Conservation (phyloP, 2,888 invertebrate species). For the Luperina testacea region DNA sequence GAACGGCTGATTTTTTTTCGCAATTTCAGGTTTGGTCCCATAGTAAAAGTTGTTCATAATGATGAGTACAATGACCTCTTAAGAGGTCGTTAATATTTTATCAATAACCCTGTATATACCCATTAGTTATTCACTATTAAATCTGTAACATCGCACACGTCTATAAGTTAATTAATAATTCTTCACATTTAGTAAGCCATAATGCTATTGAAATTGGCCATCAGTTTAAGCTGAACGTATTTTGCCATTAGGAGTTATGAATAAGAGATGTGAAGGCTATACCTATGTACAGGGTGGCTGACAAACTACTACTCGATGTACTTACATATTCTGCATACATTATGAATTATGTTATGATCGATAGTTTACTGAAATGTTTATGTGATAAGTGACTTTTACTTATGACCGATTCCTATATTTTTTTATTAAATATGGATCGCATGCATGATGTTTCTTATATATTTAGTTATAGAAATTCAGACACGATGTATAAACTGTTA, state of each 20-base stretch:
- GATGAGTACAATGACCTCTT: too few relatives aligned
- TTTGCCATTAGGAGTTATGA: constrained; percentile 71
- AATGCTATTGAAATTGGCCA: constrained; percentile 58
- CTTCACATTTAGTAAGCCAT: constrained; percentile 51
- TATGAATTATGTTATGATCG: constrained; percentile 14
- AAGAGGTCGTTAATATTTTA: too few relatives aligned
- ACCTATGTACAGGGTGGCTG: constrained; percentile 20
- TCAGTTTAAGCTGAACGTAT: constrained; percentile 58
- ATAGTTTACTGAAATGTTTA: background rate
- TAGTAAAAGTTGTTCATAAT: too few relatives aligned
- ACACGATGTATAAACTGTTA: too few relatives aligned
- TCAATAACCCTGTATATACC: too few relatives aligned
- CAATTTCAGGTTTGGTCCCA: too few relatives aligned
- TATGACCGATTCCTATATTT: too few relatives aligned
- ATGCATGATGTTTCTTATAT: too few relatives aligned
- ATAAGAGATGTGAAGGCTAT: constrained; percentile 61
- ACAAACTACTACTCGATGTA: constrained; percentile 16
- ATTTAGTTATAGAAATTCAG: too few relatives aligned
- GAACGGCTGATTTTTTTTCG: too few relatives aligned
- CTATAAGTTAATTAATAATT: constrained; percentile 58
- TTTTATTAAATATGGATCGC: too few relatives aligned
- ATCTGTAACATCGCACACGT: constrained; percentile 20
- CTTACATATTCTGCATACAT: constrained; percentile 16
- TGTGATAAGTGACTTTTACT: too few relatives aligned
- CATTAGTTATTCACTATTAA: background rate